Evolutionary conservation across 2,797 vertebrate species (phyloP).

Genomic region (Macropus fuliginosus): DNA sequence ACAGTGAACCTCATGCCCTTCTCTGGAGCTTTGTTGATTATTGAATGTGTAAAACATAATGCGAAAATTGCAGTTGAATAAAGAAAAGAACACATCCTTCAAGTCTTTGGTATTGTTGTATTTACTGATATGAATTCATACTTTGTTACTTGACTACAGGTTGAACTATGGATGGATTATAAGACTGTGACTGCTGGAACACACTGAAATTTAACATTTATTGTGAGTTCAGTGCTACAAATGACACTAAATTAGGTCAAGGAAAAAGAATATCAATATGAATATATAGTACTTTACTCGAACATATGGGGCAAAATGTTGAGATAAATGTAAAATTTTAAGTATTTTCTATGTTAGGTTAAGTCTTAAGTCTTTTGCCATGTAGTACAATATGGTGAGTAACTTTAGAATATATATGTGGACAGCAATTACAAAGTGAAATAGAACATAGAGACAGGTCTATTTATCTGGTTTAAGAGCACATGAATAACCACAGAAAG

Average conservation of each 20-base stretch:
- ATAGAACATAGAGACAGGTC: not conserved
- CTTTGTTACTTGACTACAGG: constrained; percentile 90
- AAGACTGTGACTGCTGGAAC: constrained; percentile 91
- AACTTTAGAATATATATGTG: not conserved
- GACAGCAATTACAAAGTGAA: not conserved
- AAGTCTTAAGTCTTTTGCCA: not conserved
- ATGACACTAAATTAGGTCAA: not conserved
- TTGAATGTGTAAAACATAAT: not conserved
- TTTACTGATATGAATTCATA: constrained; percentile 92
- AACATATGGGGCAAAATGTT: not conserved
- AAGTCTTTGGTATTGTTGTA: constrained; percentile 83
- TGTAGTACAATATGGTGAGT: not conserved
- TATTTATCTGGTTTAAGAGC: not conserved
- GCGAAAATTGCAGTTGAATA: not conserved
- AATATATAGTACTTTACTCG: not conserved
- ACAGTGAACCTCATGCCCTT: not conserved
- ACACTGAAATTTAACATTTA: constrained; percentile 86
- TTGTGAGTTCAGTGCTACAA: not conserved
- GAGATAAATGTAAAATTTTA: not conserved
- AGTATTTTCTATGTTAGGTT: not conserved
- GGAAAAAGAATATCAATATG: not conserved
- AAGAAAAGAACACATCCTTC: not conserved
- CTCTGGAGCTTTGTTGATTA: not conserved
- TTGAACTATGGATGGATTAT: constrained; percentile 87
- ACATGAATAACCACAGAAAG: not conserved